Conservation (phyloP, 2,888 invertebrate genomes). For the Hypolimnas misippus region DNA sequence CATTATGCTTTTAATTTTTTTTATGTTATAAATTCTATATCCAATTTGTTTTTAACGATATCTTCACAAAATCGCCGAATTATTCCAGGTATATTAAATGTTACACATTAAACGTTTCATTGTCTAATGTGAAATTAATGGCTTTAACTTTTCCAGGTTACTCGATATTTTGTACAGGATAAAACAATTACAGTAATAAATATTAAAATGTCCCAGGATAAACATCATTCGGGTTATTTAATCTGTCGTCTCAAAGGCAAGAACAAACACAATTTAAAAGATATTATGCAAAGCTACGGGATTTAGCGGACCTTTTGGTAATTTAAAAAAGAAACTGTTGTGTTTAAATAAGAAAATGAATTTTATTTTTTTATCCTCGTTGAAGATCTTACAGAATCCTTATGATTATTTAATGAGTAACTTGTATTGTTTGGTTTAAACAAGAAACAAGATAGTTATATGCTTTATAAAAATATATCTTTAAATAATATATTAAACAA, state of each 20-base stretch:
- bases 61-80: too few species aligned
- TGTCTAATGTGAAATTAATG: too few species aligned
- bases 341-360: not conserved
- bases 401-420: conserved; percentile 2
- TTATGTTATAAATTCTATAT: too few species aligned
- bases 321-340: not conserved
- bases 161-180: too few species aligned
- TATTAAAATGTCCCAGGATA: not conserved
- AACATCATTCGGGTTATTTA: not conserved
- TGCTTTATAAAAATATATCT: too few species aligned
- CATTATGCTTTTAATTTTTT: not conserved
- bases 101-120: too few species aligned
- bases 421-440: not conserved
- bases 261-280: conserved; percentile 17
- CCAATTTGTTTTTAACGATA: too few species aligned
- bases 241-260: conserved; percentile 1
- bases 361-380: not conserved
- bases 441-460: too few species aligned
- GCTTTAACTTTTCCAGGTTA: too few species aligned
- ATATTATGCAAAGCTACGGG: conserved; percentile 17
- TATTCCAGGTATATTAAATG: too few species aligned
- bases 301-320: conserved; percentile 4
- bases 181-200: not conserved
- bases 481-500: too few species aligned
- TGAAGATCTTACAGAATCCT: not conserved